Evolutionary conservation across 1,140 invertebrate species (phyloP), one percentile per base, ranked within the genome.

Genomic region (Trichonephila clavipes): DNA sequence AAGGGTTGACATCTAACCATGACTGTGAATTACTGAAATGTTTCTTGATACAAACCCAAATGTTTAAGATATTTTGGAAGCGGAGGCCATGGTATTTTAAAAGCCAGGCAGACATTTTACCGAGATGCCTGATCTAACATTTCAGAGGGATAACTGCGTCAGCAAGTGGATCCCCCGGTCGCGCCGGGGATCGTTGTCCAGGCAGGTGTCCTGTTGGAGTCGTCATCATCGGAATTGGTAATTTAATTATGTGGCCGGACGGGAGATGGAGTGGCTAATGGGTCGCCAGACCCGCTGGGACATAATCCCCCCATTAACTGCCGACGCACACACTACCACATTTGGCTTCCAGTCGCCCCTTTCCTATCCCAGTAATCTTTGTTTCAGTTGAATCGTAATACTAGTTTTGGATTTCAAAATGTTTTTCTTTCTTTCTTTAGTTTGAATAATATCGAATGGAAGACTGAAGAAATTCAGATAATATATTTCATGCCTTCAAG

Each of bases 211-310:
- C 44, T 40, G 40, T 19, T 24, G 64, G 64, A 18, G 14, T 44
- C 92, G 66, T 69, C 86, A 88, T 93, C 92, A 93, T 93, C 92
- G 92, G 92, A 93, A 93, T 93, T 93, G 92, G 92, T 93, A 93
- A 93, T 93, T 93, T 93, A 93, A 93, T 93, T 93, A 93, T 88
- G 92, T 88, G 92, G 92, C 85, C 81, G 92, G 86, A 34, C 92
- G 92, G n/a, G 85, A 93, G 92, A 88, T 88, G 92, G 86, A 93
- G 92, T 93, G 90, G 90, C 82, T 92, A 92, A 92, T 92, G 83
- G 90, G 62, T 87, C 83, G 62, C 34, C 82, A 69, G 82, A 86
- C 90, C 90, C 90, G 81, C 21, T 34, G 90, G 90, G 90, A 92
- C 83, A 86, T 92, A 92, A 92, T 92, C 82, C 90, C 64, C 83